A percentile compares a stretch with the other conserved stretches of the same genome.
Evolutionary conservation across 2,888 invertebrate species (phyloP).

Genomic region (Neocrepidodera transversa): DNA sequence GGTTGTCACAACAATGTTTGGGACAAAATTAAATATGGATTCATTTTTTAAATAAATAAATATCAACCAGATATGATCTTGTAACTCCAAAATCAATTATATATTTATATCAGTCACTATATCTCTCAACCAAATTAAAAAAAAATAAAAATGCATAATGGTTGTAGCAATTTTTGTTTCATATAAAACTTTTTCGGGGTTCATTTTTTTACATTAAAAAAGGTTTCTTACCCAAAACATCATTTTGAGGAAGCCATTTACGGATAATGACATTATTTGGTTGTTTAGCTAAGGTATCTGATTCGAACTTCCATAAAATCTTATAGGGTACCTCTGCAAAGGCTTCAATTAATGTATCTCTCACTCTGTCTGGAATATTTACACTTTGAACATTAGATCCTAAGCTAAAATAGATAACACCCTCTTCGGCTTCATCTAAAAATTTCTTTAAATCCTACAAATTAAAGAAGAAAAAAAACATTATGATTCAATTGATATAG

Average conservation of each 20-base stretch:
- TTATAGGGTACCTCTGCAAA: conserved; percentile 58
- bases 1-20: too few relatives aligned
- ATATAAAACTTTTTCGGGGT: too few relatives aligned
- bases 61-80: too few relatives aligned
- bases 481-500: too few relatives aligned
- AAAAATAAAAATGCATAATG: too few relatives aligned
- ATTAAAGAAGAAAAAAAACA: background rate
- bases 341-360: conserved; percentile 52
- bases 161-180: too few relatives aligned
- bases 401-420: conserved; percentile 58
- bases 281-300: conserved; percentile 51
- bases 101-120: too few relatives aligned
- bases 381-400: conserved; percentile 58
- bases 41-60: too few relatives aligned
- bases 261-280: conserved; percentile 56
- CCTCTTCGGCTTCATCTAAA: conserved; percentile 54
- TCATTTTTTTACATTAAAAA: too few relatives aligned
- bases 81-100: too few relatives aligned
- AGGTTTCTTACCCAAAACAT: conserved; percentile 56
- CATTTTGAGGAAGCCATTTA: conserved; percentile 63
- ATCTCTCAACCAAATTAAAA: too few relatives aligned
- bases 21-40: too few relatives aligned
- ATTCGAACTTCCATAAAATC: conserved; percentile 61
- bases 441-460: conserved; percentile 54
- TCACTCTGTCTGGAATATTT: conserved; percentile 51